Evolutionary conservation across 2,888 invertebrate species (phyloP).

Genomic region (Argyra leucocephala): DNA sequence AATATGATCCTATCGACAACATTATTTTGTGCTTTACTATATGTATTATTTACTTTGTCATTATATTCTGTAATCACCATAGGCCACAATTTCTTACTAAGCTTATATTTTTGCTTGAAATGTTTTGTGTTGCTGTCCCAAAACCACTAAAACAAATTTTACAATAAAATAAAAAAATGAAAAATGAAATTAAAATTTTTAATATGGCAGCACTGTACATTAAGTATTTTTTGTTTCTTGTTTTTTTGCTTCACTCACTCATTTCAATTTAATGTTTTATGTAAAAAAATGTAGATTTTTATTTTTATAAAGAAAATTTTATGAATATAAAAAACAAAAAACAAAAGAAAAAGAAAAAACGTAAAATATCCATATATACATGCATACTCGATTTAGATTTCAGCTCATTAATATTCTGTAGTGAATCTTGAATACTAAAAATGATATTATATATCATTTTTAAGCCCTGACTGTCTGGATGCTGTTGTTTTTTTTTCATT

Average conservation of each 20-base stretch:
- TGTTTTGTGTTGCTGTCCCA: no score
- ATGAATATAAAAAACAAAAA: background rate
- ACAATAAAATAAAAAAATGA: no score
- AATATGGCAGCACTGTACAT: no score
- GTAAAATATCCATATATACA: background rate
- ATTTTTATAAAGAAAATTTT: background rate
- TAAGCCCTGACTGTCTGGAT: conserved; percentile 2
- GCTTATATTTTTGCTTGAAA: no score
- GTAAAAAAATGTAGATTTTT: conserved; percentile 2
- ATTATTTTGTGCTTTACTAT: no score
- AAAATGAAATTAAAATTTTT: no score
- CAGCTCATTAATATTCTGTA: background rate
- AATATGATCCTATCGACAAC: no score
- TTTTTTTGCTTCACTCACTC: background rate
- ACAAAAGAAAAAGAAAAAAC: background rate
- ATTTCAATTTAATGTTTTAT: background rate
- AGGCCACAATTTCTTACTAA: no score
- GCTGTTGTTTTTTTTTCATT: background rate
- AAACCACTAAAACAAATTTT: no score
- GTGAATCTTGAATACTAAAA: background rate
- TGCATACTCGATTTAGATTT: background rate
- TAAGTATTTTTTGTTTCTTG: background rate
- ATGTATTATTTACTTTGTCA: no score
- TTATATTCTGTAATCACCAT: no score
- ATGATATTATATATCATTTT: background rate